phyloP scores from a whole-genome alignment of 2,797 vertebrate genomes.

The Anabacerthia variegaticeps region DNA sequence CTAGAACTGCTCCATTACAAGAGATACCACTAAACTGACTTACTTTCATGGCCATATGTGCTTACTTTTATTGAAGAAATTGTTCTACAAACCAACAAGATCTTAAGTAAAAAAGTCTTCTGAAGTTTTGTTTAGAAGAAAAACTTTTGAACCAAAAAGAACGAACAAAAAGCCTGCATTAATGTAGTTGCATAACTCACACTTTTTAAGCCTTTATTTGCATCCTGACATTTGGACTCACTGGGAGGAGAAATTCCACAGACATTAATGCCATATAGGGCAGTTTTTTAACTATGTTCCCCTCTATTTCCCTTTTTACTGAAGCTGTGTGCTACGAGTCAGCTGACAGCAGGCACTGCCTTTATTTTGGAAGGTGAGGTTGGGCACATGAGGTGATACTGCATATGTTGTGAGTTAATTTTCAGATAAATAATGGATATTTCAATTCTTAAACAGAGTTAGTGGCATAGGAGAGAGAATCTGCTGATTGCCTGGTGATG shows the following conservation, averaged over 20 bases:
- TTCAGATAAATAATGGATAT: neutral
- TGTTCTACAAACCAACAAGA: neutral
- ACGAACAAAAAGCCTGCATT: too few relatives aligned
- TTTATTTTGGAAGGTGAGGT: neutral
- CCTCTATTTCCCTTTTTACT: neutral
- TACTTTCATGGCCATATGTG: neutral
- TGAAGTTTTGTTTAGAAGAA: neutral
- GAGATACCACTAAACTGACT: neutral
- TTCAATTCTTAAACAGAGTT: neutral
- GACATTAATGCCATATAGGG: neutral
- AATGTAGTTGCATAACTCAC: neutral
- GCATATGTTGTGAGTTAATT: neutral
- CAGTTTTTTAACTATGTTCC: neutral
- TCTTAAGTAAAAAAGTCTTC: neutral
- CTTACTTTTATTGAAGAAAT: constrained; percentile 7
- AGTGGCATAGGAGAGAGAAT: neutral
- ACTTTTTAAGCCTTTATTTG: neutral
- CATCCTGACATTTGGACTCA: neutral
- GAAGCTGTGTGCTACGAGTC: neutral
- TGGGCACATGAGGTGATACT: neutral
- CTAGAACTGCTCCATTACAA: neutral
- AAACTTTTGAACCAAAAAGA: too few relatives aligned
- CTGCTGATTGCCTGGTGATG: neutral
- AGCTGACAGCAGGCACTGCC: neutral
- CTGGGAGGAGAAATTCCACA: neutral